Conservation (phyloP, 2,797 vertebrate genomes). For the Rhabdophis nuchalis region DNA sequence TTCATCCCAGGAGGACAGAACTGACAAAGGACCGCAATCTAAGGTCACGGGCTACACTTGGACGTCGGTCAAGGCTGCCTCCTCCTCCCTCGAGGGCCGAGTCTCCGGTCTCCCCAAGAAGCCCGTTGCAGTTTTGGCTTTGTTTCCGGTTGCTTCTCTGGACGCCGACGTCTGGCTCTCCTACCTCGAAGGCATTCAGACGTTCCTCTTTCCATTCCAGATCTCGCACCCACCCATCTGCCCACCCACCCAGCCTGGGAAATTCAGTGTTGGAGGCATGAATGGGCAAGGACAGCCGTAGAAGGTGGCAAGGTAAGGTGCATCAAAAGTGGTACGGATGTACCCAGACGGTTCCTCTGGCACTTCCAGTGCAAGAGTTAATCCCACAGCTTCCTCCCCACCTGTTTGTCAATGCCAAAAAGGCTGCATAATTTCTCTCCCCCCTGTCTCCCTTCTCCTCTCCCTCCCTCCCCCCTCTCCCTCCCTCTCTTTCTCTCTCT, state of each 20-base stretch:
- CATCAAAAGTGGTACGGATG: neutral
- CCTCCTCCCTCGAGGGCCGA: neutral
- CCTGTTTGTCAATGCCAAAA: neutral
- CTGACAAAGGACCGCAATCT: neutral
- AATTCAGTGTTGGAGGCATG: neutral
- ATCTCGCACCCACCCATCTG: neutral
- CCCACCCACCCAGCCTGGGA: neutral
- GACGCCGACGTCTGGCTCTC: neutral
- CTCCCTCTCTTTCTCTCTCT: no score
- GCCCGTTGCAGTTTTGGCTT: neutral
- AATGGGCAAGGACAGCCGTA: neutral
- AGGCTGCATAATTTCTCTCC: neutral
- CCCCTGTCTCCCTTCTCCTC: no score
- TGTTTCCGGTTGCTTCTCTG: neutral
- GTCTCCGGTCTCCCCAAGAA: neutral
- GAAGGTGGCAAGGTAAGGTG: slow-evolving; percentile 20
- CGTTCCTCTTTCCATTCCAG: neutral
- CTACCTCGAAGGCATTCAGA: neutral
- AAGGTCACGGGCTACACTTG: neutral
- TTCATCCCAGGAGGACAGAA: neutral
- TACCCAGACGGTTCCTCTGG: neutral
- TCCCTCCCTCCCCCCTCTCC: no score
- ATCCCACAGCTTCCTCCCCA: neutral
- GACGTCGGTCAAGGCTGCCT: neutral
- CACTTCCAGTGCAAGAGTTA: neutral